Evolutionary conservation across 92 coral and sea anemone species (phyloP).

Genomic region (Phenganax subtilis): DNA sequence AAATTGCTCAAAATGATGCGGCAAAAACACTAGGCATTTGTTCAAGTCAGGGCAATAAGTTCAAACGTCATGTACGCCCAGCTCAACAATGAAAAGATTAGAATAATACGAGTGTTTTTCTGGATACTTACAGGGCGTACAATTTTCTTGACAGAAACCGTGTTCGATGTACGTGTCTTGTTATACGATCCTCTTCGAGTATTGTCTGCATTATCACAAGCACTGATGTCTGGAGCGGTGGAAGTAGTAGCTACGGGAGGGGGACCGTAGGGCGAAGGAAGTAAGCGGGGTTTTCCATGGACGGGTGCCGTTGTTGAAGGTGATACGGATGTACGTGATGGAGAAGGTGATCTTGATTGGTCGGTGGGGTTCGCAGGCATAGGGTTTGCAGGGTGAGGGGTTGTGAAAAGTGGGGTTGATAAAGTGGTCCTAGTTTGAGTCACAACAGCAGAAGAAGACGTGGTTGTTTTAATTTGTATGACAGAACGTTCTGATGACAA

Average conservation of each 20-base stretch:
- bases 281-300: constrained; percentile 33
- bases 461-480: background rate
- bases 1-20: background rate
- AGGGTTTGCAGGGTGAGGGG: constrained; percentile 4
- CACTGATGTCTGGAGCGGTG: background rate
- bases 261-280: constrained; percentile 19
- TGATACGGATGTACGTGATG: background rate
- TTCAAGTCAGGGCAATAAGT: background rate
- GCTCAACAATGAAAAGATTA: background rate
- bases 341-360: background rate
- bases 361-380: background rate
- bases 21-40: too few species aligned
- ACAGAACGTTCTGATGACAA: background rate
- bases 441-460: background rate
- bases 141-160: background rate
- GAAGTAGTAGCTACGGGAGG: background rate
- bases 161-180: background rate
- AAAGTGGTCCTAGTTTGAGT: background rate
- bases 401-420: background rate
- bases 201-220: background rate
- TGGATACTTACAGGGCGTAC: constrained; percentile 20
- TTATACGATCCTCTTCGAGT: background rate
- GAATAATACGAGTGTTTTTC: background rate
- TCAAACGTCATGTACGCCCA: background rate
- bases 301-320: constrained; percentile 2